Conservation (phyloP, 2,888 invertebrate genomes). For the Diloba caeruleocephala region DNA sequence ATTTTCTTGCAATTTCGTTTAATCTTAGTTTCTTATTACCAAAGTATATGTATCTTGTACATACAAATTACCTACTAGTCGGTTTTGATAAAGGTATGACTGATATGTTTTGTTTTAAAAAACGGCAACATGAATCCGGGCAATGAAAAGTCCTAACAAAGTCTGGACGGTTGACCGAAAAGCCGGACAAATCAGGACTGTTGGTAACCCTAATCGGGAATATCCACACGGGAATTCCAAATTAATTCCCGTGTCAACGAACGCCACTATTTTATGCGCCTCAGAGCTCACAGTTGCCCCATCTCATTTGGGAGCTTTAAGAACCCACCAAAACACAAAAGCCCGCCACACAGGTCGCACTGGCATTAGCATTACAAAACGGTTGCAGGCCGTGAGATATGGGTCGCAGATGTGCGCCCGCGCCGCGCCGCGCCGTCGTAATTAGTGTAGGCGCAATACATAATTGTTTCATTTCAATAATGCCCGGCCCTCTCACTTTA, state of each 20-base stretch:
- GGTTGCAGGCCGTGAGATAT: slow-evolving; percentile 82
- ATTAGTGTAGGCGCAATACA: slow-evolving; percentile 81
- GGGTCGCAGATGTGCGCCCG: slow-evolving; percentile 83
- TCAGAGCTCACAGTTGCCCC: slow-evolving; percentile 35
- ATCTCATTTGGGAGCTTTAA: slow-evolving; percentile 55
- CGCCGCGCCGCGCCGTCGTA: slow-evolving; percentile 61
- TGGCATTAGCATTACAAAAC: slow-evolving; percentile 82
- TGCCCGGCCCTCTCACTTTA: slow-evolving; percentile 40
- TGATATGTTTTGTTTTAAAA: no score
- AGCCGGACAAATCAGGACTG: not conserved
- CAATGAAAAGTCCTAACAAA: no score
- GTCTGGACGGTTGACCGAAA: no score
- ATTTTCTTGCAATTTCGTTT: no score
- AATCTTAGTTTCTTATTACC: no score
- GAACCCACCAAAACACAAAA: slow-evolving; percentile 67
- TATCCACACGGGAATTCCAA: slow-evolving; percentile 7
- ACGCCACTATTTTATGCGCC: slow-evolving; percentile 33
- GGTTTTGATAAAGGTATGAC: no score
- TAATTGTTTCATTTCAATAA: slow-evolving; percentile 82
- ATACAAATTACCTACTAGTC: no score
- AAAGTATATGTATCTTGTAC: no score
- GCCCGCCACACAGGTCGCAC: slow-evolving; percentile 64
- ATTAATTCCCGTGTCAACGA: slow-evolving; percentile 9
- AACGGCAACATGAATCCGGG: no score
- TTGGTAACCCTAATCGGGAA: not conserved